phyloP scores from a whole-genome alignment of 1,140 invertebrate genomes.

The Mercenaria mercenaria region DNA sequence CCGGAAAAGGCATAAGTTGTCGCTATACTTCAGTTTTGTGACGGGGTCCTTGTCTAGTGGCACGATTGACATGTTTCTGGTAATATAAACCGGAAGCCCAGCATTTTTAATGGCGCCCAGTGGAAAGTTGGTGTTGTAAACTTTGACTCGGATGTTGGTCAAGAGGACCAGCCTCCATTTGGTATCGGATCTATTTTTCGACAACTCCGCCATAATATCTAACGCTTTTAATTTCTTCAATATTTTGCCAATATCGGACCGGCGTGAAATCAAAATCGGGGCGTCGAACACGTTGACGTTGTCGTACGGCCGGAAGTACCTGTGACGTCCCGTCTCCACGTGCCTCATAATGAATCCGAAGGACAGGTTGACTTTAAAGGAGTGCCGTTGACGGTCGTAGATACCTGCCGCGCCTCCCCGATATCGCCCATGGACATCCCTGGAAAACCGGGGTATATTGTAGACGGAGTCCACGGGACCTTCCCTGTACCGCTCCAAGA shows the following conservation, averaged over 20 bases:
- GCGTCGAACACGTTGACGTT: no score
- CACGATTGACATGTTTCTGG: no score
- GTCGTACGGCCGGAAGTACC: constrained; percentile 25
- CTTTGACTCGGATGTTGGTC: constrained; percentile 44
- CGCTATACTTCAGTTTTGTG: not conserved
- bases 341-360: no score
- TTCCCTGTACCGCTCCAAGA: constrained; percentile 4
- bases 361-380: no score
- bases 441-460: constrained; percentile 37
- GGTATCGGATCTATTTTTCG: not conserved
- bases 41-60: no score
- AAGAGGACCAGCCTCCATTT: no score
- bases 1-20: constrained; percentile 26
- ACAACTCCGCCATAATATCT: constrained; percentile 15
- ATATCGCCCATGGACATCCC: constrained; percentile 22
- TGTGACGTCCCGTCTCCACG: no score
- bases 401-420: not conserved
- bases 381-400: no score
- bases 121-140: constrained; percentile 14
- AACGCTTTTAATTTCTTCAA: constrained; percentile 30
- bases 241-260: constrained; percentile 25
- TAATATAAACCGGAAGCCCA: not conserved
- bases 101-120: no score
- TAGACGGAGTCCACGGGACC: constrained; percentile 30
- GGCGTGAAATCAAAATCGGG: constrained; percentile 5